Evolutionary conservation across 2,888 invertebrate species (phyloP).

Genomic region (Sthenelais limicola): DNA sequence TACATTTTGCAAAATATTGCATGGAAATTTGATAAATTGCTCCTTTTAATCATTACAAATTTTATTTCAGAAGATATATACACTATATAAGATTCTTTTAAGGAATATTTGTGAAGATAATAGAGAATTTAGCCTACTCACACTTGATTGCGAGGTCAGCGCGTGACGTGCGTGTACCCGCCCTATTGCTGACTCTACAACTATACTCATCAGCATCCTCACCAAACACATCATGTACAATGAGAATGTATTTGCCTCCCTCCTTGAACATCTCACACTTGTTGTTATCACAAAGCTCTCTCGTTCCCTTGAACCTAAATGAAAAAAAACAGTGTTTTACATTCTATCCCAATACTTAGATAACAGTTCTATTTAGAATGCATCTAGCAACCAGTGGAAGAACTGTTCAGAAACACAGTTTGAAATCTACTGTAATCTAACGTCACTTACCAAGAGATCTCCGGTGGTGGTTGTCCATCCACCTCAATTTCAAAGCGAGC

Average conservation of each 20-base stretch:
- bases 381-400: too few species aligned
- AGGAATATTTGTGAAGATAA: too few species aligned
- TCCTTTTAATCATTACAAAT: too few species aligned
- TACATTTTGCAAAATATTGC: too few species aligned
- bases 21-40: too few species aligned
- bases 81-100: too few species aligned
- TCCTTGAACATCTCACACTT: conserved; percentile 94
- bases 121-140: too few species aligned
- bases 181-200: conserved; percentile 94
- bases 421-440: neutral
- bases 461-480: conserved; percentile 89
- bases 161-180: conserved; percentile 94
- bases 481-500: conserved; percentile 95
- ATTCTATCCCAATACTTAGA: too few species aligned
- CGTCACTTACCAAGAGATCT: conserved; percentile 83
- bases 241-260: conserved; percentile 86
- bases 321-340: too few species aligned
- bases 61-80: too few species aligned
- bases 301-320: conserved; percentile 90
- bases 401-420: too few species aligned
- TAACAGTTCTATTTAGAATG: too few species aligned
- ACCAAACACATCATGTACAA: conserved; percentile 93
- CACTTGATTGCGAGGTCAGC: conserved; percentile 97
- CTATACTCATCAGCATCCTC: conserved; percentile 99
- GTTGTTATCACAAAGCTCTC: conserved; percentile 89